phyloP scores from a whole-genome alignment of 1,140 invertebrate genomes.

The Drosophila chauvacae region DNA sequence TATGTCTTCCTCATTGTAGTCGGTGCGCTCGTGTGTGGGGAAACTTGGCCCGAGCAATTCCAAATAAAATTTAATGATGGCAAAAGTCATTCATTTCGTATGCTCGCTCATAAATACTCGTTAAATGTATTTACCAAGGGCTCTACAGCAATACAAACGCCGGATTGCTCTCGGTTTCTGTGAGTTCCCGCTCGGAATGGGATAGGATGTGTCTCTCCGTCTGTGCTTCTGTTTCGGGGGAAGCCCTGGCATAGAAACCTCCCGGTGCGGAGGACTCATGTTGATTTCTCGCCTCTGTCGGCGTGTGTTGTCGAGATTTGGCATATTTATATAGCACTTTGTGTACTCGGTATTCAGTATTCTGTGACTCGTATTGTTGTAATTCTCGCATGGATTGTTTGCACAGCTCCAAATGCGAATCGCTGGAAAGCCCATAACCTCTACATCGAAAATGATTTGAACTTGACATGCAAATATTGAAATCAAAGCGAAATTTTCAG shows the following conservation, averaged over 20 bases:
- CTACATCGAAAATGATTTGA: slow-evolving; percentile 28
- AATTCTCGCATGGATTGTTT: slow-evolving; percentile 45
- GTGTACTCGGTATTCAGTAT: slow-evolving; percentile 22
- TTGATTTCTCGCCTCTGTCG: slow-evolving; percentile 55
- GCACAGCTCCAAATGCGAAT: slow-evolving; percentile 7
- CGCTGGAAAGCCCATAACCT: slow-evolving; percentile 2
- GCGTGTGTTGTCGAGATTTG: slow-evolving; percentile 36
- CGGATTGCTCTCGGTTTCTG: slow-evolving; percentile 42
- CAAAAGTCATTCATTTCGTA: slow-evolving; percentile 76
- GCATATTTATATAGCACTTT: slow-evolving; percentile 55
- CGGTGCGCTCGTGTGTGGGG: slow-evolving; percentile 12
- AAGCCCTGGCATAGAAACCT: slow-evolving; percentile 21
- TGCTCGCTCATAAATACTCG: slow-evolving; percentile 75
- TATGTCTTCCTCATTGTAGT: slow-evolving; percentile 64
- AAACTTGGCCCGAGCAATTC: slow-evolving; percentile 42
- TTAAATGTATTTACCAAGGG: slow-evolving; percentile 74
- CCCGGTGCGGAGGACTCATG: slow-evolving; percentile 28
- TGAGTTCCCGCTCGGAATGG: background rate
- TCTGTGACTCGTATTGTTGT: slow-evolving; percentile 28
- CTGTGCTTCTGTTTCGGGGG: slow-evolving; percentile 29
- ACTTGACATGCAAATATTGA: slow-evolving; percentile 39
- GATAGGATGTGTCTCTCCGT: slow-evolving; percentile 5
- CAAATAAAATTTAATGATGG: slow-evolving; percentile 76
- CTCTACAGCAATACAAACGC: slow-evolving; percentile 60
- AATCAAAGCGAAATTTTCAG: slow-evolving; percentile 6